Evolutionary conservation across 2,888 invertebrate species (phyloP).

Genomic region (Pandemis heparana): DNA sequence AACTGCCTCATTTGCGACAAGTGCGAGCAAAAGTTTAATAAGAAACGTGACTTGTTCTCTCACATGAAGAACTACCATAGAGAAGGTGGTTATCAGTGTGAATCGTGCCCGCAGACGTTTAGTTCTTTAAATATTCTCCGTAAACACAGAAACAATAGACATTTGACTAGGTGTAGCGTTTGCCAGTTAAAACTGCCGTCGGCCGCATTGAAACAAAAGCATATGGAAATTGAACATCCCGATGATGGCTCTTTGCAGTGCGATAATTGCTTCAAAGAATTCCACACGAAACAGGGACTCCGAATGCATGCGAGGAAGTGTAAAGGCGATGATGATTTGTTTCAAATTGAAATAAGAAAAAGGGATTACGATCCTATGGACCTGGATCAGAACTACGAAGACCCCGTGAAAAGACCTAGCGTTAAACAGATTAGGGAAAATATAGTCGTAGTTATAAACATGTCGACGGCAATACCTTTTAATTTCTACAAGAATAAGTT

Average conservation of each 20-base stretch:
- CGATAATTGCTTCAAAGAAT: conserved; percentile 72
- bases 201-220: conserved; percentile 73
- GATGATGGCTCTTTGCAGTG: conserved; percentile 76
- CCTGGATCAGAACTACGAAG: conserved; percentile 66
- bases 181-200: conserved; percentile 75
- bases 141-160: conserved; percentile 73
- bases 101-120: conserved; percentile 70
- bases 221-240: conserved; percentile 75
- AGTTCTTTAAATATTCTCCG: conserved; percentile 73
- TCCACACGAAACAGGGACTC: conserved; percentile 76
- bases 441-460: conserved; percentile 74
- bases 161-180: conserved; percentile 71
- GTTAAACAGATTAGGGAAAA: conserved; percentile 78
- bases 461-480: conserved; percentile 81
- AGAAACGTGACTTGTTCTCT: conserved; percentile 74
- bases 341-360: conserved; percentile 65
- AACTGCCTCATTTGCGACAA: conserved; percentile 77
- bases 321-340: conserved; percentile 63
- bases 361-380: conserved; percentile 70
- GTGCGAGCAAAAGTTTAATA: conserved; percentile 78
- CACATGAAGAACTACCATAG: conserved; percentile 79
- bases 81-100: conserved; percentile 78
- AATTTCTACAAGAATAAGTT: conserved; percentile 81
- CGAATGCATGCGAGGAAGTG: conserved; percentile 77
- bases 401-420: conserved; percentile 65